Evolutionary conservation across 1,140 invertebrate genomes (phyloP).

Genomic region (Bombus ignitus): DNA sequence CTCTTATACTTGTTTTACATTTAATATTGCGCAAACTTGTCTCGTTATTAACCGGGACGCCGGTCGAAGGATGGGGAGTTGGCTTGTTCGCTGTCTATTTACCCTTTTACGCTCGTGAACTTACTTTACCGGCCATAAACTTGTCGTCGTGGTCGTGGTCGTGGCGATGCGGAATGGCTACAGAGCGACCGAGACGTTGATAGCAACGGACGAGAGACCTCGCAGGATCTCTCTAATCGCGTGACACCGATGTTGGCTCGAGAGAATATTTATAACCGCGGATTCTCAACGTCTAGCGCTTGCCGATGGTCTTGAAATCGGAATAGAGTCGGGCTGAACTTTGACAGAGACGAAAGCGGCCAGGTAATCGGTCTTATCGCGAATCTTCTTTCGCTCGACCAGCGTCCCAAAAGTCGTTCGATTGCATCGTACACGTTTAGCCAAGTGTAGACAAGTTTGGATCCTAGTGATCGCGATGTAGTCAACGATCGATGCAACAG

Average conservation of each 20-base stretch:
- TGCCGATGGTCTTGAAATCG: neutral
- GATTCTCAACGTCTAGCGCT: too few species aligned
- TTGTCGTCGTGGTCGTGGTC: neutral
- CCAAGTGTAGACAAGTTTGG: slow-evolving; percentile 46
- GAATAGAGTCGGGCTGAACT: neutral
- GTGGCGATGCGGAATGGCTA: too few species aligned
- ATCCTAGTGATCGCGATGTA: slow-evolving; percentile 46
- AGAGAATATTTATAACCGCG: too few species aligned
- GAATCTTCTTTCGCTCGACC: neutral
- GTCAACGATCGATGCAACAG: slow-evolving; percentile 35
- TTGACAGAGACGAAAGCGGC: neutral
- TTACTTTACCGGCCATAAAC: neutral
- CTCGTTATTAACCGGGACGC: slow-evolving; percentile 20
- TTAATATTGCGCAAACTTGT: slow-evolving; percentile 18
- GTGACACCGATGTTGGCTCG: too few species aligned
- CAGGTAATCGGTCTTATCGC: neutral
- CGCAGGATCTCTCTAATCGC: too few species aligned
- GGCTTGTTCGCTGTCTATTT: neutral
- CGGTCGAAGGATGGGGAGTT: neutral
- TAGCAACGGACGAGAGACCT: too few species aligned
- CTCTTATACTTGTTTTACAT: slow-evolving; percentile 42
- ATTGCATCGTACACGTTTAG: slow-evolving; percentile 49
- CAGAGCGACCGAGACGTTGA: too few species aligned
- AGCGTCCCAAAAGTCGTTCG: slow-evolving; percentile 13
- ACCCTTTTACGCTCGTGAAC: neutral